Percentiles rank a stretch among this genome's conserved stretches.
phyloP scores from a whole-genome alignment of 2,888 invertebrate genomes.

The Rhyacophila evoluta region DNA sequence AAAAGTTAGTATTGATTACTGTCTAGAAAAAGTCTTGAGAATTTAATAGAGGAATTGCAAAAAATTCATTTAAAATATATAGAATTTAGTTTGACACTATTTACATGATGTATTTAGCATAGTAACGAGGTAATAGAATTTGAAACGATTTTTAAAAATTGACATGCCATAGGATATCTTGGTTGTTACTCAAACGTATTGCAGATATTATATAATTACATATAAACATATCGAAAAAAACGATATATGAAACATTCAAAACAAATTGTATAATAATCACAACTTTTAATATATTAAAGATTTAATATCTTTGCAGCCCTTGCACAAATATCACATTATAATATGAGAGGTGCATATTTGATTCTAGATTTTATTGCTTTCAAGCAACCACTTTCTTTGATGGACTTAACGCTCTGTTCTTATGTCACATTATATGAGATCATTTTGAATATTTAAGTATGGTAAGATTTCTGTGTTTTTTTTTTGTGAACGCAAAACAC shows the following conservation, averaged over 20 bases:
- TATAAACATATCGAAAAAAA: not conserved
- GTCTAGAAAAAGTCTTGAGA: too few relatives aligned
- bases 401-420: conserved; percentile 1
- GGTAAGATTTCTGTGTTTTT: not conserved
- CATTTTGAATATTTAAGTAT: not conserved
- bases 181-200: not conserved
- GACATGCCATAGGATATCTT: not conserved
- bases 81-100: too few relatives aligned
- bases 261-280: not conserved
- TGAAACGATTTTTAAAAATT: not conserved
- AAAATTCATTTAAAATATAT: too few relatives aligned
- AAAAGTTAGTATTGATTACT: too few relatives aligned
- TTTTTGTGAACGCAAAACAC: not conserved
- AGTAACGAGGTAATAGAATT: too few relatives aligned
- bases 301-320: not conserved
- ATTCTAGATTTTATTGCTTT: not conserved
- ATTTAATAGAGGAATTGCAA: too few relatives aligned
- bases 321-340: not conserved
- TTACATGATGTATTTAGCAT: too few relatives aligned
- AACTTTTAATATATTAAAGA: not conserved
- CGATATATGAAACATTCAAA: not conserved
- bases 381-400: not conserved
- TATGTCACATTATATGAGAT: not conserved
- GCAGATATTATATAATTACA: not conserved
- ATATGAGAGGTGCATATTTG: not conserved